Conservation (phyloP, 2,888 invertebrate species). For the Dorcus hopei region DNA sequence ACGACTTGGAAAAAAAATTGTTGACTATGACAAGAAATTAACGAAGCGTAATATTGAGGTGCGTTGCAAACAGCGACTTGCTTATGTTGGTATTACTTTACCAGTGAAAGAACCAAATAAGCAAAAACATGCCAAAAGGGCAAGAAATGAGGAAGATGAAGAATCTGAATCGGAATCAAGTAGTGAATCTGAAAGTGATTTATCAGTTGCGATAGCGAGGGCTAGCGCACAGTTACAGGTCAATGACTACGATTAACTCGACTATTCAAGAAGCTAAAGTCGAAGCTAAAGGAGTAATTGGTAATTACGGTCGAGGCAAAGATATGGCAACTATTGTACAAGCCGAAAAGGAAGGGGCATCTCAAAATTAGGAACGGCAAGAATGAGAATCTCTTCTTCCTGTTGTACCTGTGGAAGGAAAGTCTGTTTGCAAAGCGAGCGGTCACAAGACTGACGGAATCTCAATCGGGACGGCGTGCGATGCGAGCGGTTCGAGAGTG, state of each 20-base stretch:
- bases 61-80: conserved; percentile 65
- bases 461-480: too few species aligned
- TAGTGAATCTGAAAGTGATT: conserved; percentile 54
- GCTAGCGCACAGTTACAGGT: conserved; percentile 78
- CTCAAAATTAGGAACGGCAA: conserved; percentile 19
- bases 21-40: conserved; percentile 72
- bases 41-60: conserved; percentile 65
- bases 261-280: conserved; percentile 83
- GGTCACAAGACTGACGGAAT: too few species aligned
- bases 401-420: conserved; percentile 20
- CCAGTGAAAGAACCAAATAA: conserved; percentile 41
- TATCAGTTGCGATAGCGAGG: conserved; percentile 81
- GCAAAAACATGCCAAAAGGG: conserved; percentile 34
- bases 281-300: conserved; percentile 71
- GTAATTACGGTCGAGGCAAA: conserved; percentile 82
- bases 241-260: conserved; percentile 90
- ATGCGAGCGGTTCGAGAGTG: too few species aligned
- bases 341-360: conserved; percentile 58
- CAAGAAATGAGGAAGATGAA: conserved; percentile 38
- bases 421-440: too few species aligned
- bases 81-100: conserved; percentile 71
- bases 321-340: conserved; percentile 89
- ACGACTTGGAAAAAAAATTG: conserved; percentile 70
- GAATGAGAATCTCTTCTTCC: conserved; percentile 20
- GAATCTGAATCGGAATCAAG: conserved; percentile 23